Percentiles rank a stretch among this genome's conserved stretches.
Evolutionary conservation across 2,797 vertebrate genomes (phyloP).

Genomic region (Enteromius fasciolatus): DNA sequence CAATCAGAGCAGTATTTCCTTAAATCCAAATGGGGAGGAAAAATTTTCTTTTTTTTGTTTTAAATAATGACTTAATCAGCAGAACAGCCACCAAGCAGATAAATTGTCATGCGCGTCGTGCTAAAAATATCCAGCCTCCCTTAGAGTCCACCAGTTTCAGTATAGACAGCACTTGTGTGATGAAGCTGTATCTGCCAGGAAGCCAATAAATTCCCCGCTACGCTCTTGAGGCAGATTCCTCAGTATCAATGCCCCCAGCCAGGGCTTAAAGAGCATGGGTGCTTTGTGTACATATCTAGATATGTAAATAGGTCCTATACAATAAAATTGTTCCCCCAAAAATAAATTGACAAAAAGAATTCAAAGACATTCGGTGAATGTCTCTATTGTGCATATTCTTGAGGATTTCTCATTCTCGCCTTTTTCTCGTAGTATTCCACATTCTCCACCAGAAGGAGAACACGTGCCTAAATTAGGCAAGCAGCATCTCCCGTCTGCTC

Average conservation of each 20-base stretch:
- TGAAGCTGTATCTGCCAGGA: slow-evolving; percentile 91
- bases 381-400: slow-evolving; percentile 97
- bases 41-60: slow-evolving; percentile 70
- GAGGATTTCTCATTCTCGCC: slow-evolving; percentile 60
- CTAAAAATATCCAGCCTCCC: slow-evolving; percentile 98
- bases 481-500: slow-evolving; percentile 68
- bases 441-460: slow-evolving; percentile 80
- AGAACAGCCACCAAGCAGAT: slow-evolving; percentile 99
- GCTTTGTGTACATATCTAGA: slow-evolving; percentile 97
- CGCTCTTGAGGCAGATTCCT: slow-evolving; percentile 81
- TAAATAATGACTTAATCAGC: slow-evolving; percentile 97
- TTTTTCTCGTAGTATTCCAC: slow-evolving; percentile 63
- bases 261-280: slow-evolving; percentile 94
- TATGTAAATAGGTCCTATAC: slow-evolving; percentile 98
- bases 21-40: slow-evolving; percentile 90
- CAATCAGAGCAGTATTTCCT: slow-evolving; percentile 86
- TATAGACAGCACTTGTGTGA: slow-evolving; percentile 95
- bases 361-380: slow-evolving; percentile 88
- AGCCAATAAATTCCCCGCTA: slow-evolving; percentile 74
- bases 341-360: slow-evolving; percentile 91
- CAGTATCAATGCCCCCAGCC: slow-evolving; percentile 81
- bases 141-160: slow-evolving; percentile 85
- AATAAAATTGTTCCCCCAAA: slow-evolving; percentile 92
- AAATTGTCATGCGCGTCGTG: slow-evolving; percentile 99
- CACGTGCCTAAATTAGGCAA: slow-evolving; percentile 88